Base-by-base conservation (phyloP, 2,888 invertebrate species). In the Ormyrus pomaceus region DNA sequence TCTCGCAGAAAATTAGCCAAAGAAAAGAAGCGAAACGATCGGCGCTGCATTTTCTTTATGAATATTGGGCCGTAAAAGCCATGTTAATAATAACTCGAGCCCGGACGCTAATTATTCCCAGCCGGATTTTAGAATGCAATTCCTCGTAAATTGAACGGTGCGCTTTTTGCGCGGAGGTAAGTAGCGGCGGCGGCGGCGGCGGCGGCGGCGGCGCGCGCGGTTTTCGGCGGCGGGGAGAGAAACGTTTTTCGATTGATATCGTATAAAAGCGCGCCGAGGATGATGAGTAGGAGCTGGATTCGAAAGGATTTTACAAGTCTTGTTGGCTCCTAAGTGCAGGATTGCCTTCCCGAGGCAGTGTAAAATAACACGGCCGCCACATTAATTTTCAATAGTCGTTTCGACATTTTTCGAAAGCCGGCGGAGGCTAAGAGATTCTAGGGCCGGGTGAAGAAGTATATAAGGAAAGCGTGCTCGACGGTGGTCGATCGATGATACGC, bases 401-500 rank as follows among this genome's bases (percentile, higher is more conserved):
- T 59, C 6, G 48, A 64, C 48, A 77, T 77, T 77, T 77, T 70
- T 77, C 61, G 56, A 64, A 56, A 77, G 70, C 5, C 55, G 10
- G 3, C 13, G n/a, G 51, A 8, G 34, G 58, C 2, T 9, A 0
- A 13, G 58, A 58, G 50, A 34, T 34, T 34, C 6, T n/a, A 13
- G 7, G 7, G 7, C 34, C 7, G 68, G 6, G 19, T 11, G 45
- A 11, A n/a, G 7, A 9, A 10, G 11, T 2, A 66, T 19, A 19
- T n/a, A n/a, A 66, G 53, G 74, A 62, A 19, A 70, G 66, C n/a
- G 50, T 2, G 66, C 68, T 50, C 78, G 48, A 6, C 48, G 76
- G 66, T 78, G 72, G 68, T 62, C 78, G 78, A 61, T 66, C 68
- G 71, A 58, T 76, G 68, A 62, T 69, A 55, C 19, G 68, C 61